Conservation (phyloP, 2,888 invertebrate species). For the Microctonus brassicae region DNA sequence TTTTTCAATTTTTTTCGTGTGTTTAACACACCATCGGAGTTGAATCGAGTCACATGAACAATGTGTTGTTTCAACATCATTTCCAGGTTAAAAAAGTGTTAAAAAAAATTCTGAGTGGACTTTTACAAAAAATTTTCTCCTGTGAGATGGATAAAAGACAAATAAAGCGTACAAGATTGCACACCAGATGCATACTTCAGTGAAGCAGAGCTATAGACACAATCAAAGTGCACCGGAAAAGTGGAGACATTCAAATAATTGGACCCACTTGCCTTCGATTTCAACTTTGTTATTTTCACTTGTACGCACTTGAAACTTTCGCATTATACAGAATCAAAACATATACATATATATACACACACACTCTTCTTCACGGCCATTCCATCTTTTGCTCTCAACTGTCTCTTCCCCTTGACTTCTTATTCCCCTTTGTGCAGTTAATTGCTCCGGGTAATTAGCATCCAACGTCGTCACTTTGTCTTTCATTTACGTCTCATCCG, state of each 20-base stretch:
- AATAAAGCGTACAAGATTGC: constrained; percentile 3
- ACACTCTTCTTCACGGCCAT: not conserved
- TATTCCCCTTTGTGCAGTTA: constrained; percentile 38
- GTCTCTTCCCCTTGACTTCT: too few species aligned
- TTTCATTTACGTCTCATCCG: not conserved
- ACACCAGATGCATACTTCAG: constrained; percentile 40
- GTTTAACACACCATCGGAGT: too few species aligned
- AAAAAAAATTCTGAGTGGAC: too few species aligned
- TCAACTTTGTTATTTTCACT: constrained; percentile 45
- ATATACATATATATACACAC: constrained; percentile 7
- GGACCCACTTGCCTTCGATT: constrained; percentile 56
- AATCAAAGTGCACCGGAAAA: constrained; percentile 56
- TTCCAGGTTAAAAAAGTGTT: too few species aligned
- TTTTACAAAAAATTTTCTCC: too few species aligned
- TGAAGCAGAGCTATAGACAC: constrained; percentile 52
- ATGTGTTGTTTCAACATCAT: too few species aligned
- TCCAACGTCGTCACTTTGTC: constrained; percentile 40
- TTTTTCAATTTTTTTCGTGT: too few species aligned
- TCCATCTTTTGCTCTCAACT: not conserved
- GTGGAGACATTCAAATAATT: constrained; percentile 64
- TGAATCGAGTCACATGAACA: too few species aligned
- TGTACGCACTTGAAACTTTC: constrained; percentile 2
- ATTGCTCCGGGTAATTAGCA: constrained; percentile 58
- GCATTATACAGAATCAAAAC: too few species aligned
- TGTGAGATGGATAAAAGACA: too few species aligned